Conservation (phyloP, 2,113 vertebrate genomes). For the Phyllostomus discolor region DNA sequence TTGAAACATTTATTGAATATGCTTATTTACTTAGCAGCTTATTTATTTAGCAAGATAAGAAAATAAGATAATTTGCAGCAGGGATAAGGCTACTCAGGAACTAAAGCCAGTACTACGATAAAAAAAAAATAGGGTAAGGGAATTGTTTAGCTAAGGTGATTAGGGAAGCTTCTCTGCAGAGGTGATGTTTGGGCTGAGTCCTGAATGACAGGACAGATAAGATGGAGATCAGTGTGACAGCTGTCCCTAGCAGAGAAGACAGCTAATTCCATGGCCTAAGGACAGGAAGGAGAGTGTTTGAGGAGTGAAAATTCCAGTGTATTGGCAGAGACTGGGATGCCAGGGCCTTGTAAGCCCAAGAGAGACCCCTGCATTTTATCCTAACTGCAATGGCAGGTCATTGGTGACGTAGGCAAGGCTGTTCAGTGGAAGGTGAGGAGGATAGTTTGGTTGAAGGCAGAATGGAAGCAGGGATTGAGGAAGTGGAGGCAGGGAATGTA, state of each 20-base stretch:
- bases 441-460: background rate
- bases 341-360: background rate
- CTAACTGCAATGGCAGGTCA: background rate
- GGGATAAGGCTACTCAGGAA: background rate
- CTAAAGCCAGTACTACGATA: background rate
- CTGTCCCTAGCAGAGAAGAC: background rate
- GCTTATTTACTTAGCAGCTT: background rate
- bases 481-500: background rate
- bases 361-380: background rate
- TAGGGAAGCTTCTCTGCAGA: background rate
- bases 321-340: background rate
- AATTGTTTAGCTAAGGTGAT: background rate
- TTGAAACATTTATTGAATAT: background rate
- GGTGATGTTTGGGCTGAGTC: background rate
- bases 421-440: background rate
- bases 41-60: background rate
- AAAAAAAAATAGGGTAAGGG: background rate
- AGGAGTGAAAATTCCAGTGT: background rate
- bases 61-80: background rate
- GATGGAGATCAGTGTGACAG: background rate
- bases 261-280: background rate
- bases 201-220: background rate
- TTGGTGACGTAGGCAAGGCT: background rate
- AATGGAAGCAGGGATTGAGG: background rate
- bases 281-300: background rate